Base-by-base conservation (phyloP, 2,797 vertebrate genomes). In the Gymnopithys bicolor region DNA sequence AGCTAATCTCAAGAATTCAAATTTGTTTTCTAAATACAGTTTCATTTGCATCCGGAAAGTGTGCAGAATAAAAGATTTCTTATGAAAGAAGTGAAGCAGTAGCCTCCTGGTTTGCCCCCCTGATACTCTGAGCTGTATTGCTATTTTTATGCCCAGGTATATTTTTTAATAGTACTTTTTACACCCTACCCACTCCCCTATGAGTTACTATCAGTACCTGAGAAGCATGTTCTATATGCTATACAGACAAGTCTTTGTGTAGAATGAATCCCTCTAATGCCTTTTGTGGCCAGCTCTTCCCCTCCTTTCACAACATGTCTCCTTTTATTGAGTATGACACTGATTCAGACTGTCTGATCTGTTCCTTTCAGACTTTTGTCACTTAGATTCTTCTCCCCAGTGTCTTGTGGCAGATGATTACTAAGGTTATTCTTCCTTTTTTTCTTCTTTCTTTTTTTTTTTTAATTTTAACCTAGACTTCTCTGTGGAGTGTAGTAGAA, bases 381-480 rank as follows among this genome's bases (percentile, higher is more conserved):
- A 64, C 85, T 62, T 73, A 70, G 59, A 84, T 93, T 90, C 88
- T 84, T 91, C 63, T 91, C 32, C 43, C 49, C 18, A 19, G 37
- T 70, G 67, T 87, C 71, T 73, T 67, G 24, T 87, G 70, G 56
- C 49, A 83, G 56, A 49, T 84, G 67, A 93, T 93, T 88, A n/a
- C 33, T 71, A 17, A 81, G 39, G 24, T 86, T 90, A 35, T 81
- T 89, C 16, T 66, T 89, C 18, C 22, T 77, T 11, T 2, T 18
- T 45, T 37, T 27, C 8, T 17, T 11, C 9, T 28, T 37, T 39
- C 13, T 39, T 39, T 23, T 55, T n/a, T 46, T 32, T 63, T 80
- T 63, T 60, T 4, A 59, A 55, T 84, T 66, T 23, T 33, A 62
- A 64, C 27, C 33, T 83, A 21, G 30, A 11, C 48, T 81, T 81